These are phyloP conservation scores for Tetragonisca angustula DNA, from an alignment of 2,888 invertebrate species.

Conservation along the genomic window DNA sequence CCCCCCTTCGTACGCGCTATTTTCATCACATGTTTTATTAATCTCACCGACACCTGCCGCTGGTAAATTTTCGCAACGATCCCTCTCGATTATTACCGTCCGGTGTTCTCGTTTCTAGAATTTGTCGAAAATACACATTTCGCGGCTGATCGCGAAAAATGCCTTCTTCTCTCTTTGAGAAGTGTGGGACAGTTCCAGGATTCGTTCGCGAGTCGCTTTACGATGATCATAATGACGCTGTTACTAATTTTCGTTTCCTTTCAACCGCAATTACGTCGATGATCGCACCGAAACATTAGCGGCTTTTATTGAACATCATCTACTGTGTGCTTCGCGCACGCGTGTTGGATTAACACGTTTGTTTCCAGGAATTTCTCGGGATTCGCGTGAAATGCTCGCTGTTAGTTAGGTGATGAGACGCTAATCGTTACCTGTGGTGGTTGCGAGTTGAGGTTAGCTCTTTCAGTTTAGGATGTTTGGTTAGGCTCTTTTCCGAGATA, in stretches of 20 bases:
- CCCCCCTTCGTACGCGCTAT: background rate
- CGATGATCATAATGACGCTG: conserved; percentile 63
- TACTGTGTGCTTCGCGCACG: conserved; percentile 18
- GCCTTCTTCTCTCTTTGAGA: background rate
- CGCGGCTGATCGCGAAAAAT: background rate
- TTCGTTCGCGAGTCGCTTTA: conserved; percentile 69
- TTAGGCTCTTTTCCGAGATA: background rate
- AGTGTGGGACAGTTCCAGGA: conserved; percentile 10
- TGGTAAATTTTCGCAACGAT: conserved; percentile 36
- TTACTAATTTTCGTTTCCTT: conserved; percentile 36
- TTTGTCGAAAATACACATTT: conserved; percentile 19
- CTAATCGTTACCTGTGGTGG: background rate
- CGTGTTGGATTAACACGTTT: background rate
- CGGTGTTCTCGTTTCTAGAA: conserved; percentile 13
- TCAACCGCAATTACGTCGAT: background rate
- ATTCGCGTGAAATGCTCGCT: background rate
- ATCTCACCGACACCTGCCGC: conserved; percentile 40
- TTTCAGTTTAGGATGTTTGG: background rate
- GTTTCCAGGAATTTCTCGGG: background rate
- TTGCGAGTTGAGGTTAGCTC: background rate
- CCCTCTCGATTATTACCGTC: conserved; percentile 42
- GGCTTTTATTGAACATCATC: conserved; percentile 54
- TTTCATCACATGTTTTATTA: background rate
- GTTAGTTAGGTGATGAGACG: background rate
- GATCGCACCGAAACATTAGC: conserved; percentile 59